phyloP scores from a whole-genome alignment of 1,140 invertebrate species.

The Hesperophylax magnus region DNA sequence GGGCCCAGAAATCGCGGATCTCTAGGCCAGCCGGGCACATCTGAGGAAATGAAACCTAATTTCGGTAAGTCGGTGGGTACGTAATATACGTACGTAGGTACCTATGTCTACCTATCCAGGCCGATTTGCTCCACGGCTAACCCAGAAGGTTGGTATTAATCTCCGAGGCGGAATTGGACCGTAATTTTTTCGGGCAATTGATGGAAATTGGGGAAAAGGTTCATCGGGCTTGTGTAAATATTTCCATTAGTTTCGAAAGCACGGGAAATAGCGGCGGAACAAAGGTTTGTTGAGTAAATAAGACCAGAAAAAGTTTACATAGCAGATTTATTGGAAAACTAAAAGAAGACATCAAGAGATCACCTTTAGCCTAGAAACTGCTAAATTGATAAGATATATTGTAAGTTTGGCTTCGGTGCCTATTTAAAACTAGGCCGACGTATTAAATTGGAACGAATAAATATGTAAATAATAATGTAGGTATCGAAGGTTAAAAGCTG shows the following conservation, averaged over 20 bases:
- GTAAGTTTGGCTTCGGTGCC: too few relatives aligned
- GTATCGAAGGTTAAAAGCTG: too few relatives aligned
- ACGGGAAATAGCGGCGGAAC: constrained; percentile 1
- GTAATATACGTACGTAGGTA: too few relatives aligned
- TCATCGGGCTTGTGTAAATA: constrained; percentile 36
- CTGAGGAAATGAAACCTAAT: constrained; percentile 29
- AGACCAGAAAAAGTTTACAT: constrained; percentile 5
- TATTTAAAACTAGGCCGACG: too few relatives aligned
- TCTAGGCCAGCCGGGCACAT: neutral
- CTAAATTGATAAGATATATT: too few relatives aligned
- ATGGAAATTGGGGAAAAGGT: constrained; percentile 40
- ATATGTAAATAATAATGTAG: too few relatives aligned
- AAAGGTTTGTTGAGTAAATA: constrained; percentile 22
- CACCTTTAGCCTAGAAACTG: neutral
- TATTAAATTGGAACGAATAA: too few relatives aligned
- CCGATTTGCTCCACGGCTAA: constrained; percentile 17
- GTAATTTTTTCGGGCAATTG: constrained; percentile 40
- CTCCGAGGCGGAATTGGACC: constrained; percentile 27
- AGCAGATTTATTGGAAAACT: constrained; percentile 1
- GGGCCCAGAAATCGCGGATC: neutral
- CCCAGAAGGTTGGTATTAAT: constrained; percentile 32
- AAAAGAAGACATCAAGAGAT: neutral
- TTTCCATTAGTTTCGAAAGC: constrained; percentile 2
- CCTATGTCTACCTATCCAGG: neutral
- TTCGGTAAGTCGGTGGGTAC: neutral